phyloP scores from a whole-genome alignment of 2,113 vertebrate species.

The Sardina pilchardus region DNA sequence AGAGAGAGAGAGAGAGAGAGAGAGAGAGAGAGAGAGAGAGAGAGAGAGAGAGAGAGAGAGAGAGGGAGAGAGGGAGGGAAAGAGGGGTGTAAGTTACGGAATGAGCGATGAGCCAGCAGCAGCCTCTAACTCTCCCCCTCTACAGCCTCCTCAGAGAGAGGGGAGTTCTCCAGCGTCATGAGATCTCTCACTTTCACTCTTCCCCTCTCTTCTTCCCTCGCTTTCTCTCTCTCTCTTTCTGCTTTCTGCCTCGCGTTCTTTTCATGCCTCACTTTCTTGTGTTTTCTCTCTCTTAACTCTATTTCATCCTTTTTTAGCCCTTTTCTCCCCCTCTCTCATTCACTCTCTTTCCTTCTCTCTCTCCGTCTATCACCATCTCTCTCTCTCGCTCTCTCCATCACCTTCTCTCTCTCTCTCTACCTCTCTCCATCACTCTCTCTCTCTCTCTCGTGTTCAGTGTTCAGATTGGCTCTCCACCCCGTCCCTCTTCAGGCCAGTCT shows the following conservation, averaged over 20 bases:
- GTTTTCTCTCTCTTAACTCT: too few relatives aligned
- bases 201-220: not conserved
- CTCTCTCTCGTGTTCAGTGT: not conserved
- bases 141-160: not conserved
- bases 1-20: not conserved
- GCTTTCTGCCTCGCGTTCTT: too few relatives aligned
- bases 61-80: not conserved
- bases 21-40: not conserved
- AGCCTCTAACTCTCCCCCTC: not conserved
- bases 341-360: too few relatives aligned
- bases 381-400: not conserved
- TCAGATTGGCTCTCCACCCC: not conserved
- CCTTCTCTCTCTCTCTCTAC: too few relatives aligned
- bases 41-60: not conserved
- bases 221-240: not conserved
- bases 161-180: not conserved
- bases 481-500: not conserved
- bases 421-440: not conserved
- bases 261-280: too few relatives aligned
- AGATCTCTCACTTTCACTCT: not conserved
- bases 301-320: too few relatives aligned
- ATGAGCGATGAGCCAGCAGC: too few relatives aligned
- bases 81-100: too few relatives aligned
- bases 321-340: too few relatives aligned
- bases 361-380: not conserved